Evolutionary conservation across 2,797 vertebrate species (phyloP), one percentile per base, ranked within the genome.

Genomic region (Coregonus ussuriensis): DNA sequence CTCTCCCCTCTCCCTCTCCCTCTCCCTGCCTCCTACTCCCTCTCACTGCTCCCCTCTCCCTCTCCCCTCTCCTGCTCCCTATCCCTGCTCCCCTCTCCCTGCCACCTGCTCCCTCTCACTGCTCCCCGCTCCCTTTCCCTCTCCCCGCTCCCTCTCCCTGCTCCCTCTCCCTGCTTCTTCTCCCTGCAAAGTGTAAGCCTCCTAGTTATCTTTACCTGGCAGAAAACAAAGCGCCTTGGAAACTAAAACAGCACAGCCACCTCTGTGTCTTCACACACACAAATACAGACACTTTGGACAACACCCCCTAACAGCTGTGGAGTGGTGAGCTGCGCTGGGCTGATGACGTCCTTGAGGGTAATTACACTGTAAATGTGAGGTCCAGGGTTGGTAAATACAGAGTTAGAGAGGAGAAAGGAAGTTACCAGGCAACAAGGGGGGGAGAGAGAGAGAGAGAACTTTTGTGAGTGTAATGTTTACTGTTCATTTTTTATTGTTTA

Each of bases 291-390:
- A 37, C 18, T 81, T 37, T 77, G 78, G 79, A 81, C 76, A 47
- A 76, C 77, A 69, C 74, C 76, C 56, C 78, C 47, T 13, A 33
- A 84, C 92, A 93, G 90, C 89, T 92, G 93, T 78, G 78, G 76
- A 90, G 80, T 83, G 86, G 81, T 85, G 85, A 79, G 78, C 3
- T 37, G 35, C 4, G 31, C 35, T 29, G 5, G 47, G 81, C 63
- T 29, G 76, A 63, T 86, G 85, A 81, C 75, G 77, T 89, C 79
- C 87, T 88, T 85, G n/a, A 79, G 85, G 79, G 84, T 85, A 86
- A 87, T 88, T 77, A 72, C 53, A 66, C 73, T 80, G 84, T 81
- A 84, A 86, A 87, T 84, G 82, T 80, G 74, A 84, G 83, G 80
- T 81, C 79, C 69, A 16, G 35, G 16, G 77, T 37, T 51, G 41